phyloP scores from a whole-genome alignment of 2,113 vertebrate genomes.

The Pionites leucogaster region DNA sequence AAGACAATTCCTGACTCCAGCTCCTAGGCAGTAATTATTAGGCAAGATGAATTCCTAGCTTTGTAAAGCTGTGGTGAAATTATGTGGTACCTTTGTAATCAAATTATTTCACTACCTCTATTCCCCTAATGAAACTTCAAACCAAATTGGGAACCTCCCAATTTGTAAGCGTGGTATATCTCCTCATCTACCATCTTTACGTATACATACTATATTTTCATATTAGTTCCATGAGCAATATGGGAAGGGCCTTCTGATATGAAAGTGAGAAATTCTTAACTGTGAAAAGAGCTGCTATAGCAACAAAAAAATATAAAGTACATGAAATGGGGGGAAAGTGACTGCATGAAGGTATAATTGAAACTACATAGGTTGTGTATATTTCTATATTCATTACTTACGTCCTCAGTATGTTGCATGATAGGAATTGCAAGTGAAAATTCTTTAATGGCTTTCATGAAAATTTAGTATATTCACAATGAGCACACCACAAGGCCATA shows the following conservation, averaged over 20 bases:
- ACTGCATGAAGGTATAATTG: not conserved
- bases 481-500: not conserved
- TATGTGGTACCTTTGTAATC: not conserved
- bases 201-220: not conserved
- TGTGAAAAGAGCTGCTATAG: not conserved
- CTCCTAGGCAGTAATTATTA: not conserved
- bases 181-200: not conserved
- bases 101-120: not conserved
- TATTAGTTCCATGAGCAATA: not conserved
- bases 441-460: not conserved
- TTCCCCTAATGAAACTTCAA: not conserved
- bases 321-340: not conserved
- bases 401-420: not conserved
- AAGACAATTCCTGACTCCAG: not conserved
- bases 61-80: not conserved
- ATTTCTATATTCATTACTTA: not conserved
- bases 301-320: not conserved
- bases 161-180: not conserved
- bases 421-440: not conserved
- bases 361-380: not conserved
- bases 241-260: not conserved
- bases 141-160: not conserved
- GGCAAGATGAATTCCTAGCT: not conserved
- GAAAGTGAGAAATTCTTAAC: not conserved
- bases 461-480: not conserved